Evolutionary conservation across 2,797 vertebrate species (phyloP), one percentile per base, ranked within the genome.

Genomic region (Muraenolepis orangiensis): DNA sequence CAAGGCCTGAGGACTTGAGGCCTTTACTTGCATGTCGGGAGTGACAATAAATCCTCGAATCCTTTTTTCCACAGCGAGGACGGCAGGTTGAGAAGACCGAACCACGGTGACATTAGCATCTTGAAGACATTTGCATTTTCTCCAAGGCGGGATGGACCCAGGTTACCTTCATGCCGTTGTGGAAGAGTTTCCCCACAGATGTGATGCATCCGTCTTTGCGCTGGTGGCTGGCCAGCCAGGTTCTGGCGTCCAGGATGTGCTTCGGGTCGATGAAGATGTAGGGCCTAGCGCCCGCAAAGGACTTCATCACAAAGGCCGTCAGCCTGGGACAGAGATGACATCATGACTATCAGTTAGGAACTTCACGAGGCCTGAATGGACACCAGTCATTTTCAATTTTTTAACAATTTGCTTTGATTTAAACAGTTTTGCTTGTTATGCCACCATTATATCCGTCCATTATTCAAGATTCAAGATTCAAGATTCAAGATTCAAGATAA

Each of bases 251-350:
- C 1, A 74, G 16, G 29, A 96, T 92, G 75, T 92, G 91, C 38
- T 72, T 76, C 3, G 88, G 78, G 51, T 95, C 88, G 66, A 95
- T 89, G 66, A 93, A 94, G 86, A 96, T 94, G 87, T 92, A 94
- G 0, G 87, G 67, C 23, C 1, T 89, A 0, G 95, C 95, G 42
- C 92, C 92, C 23, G 85, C 90, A 11, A 96, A 97, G 14, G 94
- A 94, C 86, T 96, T 97, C 88, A 96, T 93, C 80, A 97, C 95
- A 75, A 97, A 96, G 0, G 95, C 86, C 11, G 96, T 96, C 80
- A 97, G 80, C 95, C 96, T 97, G 67, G 40, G 11, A 13, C 2
- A 71, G 18, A 31, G 23, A 14, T 18, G 23, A 66, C 31, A 28
- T 57, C 42, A 46, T 46, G 42, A 18, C 16, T n/a, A n/a, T n/a